Evolutionary conservation across 2,888 invertebrate species (phyloP), one percentile per base, ranked within the genome.

Genomic region (Metopia argyrocephala): DNA sequence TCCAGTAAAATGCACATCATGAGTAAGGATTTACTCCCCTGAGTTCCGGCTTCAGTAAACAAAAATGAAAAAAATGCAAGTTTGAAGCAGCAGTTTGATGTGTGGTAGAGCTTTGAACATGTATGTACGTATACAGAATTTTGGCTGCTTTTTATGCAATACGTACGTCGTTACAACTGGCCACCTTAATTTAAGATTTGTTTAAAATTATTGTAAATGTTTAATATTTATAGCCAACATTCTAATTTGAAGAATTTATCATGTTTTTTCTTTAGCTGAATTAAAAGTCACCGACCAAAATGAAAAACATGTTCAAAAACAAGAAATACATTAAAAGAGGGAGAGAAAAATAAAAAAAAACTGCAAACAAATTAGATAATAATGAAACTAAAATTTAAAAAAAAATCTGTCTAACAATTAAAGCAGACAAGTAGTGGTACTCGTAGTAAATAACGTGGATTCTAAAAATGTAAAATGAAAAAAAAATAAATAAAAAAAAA

Each of bases 191-290:
- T 23, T 31, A 48, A 62, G 52, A 62, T 45, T 12, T 27, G 31
- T 48, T 57, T 38, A 38, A 65, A 65, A 6, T 50, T 45, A 50
- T 20, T 62, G 56, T 48, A 27, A 61, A 70, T 61, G 45, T 12
- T 25, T 18, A 25, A 23, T 52, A 20, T 54, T 78, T 48, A 23
- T 57, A 57, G 25, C 56, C 56, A 68, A 59, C 45, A 69, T 59
- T 65, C 57, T 75, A 79, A 75, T 79, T 75, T 69, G 69, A 46
- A 38, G 57, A 75, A 69, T 69, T 64, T 25, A 45, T 61, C 59
- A 38, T 66, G 57, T 45, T 74, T 27, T 78, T 61, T 56, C 9
- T 64, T 48, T 25, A 64, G 64, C 75, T 54, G 50, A 65, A 75
- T 52, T 23, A 18, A 62, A 79, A 62, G 23, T 68, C 25, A 50